phyloP scores from a whole-genome alignment of 2,797 vertebrate species.

The Microcaecilia unicolor region DNA sequence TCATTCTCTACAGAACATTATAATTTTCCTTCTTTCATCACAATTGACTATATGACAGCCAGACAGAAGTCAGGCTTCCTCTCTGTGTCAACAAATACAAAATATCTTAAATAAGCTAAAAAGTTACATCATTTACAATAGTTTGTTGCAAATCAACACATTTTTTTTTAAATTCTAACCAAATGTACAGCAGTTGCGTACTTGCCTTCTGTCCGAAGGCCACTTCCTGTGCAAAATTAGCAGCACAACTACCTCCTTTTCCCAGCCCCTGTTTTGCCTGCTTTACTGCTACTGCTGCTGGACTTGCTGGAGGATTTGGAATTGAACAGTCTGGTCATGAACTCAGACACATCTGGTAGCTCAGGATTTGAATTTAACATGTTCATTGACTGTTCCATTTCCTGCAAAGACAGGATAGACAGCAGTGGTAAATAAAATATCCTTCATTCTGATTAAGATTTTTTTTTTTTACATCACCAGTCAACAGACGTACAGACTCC shows the following conservation, averaged over 20 bases:
- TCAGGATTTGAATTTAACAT: conserved; percentile 98
- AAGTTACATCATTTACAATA: conserved; percentile 35
- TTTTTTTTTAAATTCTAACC: conserved; percentile 31
- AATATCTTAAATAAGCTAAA: conserved; percentile 43
- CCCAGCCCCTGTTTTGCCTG: conserved; percentile 73
- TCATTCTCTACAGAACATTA: conserved; percentile 51
- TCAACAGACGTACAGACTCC: too few relatives aligned
- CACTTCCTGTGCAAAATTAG: conserved; percentile 38
- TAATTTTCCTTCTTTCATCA: conserved; percentile 43
- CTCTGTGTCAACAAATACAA: conserved; percentile 41
- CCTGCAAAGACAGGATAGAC: conserved; percentile 60
- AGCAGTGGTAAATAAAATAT: too few relatives aligned
- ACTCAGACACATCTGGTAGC: conserved; percentile 93
- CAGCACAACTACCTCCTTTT: conserved; percentile 85
- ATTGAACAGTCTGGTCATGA: conserved; percentile 97
- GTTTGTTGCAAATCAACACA: conserved; percentile 29
- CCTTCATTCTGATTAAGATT: too few relatives aligned
- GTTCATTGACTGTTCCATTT: conserved; percentile 99
- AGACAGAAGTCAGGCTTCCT: conserved; percentile 39
- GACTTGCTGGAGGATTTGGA: conserved; percentile 91
- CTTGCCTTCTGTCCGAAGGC: conserved; percentile 30
- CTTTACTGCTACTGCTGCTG: conserved; percentile 75
- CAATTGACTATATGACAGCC: conserved; percentile 43
- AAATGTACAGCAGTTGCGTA: conserved; percentile 48
- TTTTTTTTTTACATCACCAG: too few relatives aligned